A percentile compares a stretch with the other conserved stretches of the same genome.
phyloP scores from a whole-genome alignment of 2,113 vertebrate species.

The Neogobius melanostomus region DNA sequence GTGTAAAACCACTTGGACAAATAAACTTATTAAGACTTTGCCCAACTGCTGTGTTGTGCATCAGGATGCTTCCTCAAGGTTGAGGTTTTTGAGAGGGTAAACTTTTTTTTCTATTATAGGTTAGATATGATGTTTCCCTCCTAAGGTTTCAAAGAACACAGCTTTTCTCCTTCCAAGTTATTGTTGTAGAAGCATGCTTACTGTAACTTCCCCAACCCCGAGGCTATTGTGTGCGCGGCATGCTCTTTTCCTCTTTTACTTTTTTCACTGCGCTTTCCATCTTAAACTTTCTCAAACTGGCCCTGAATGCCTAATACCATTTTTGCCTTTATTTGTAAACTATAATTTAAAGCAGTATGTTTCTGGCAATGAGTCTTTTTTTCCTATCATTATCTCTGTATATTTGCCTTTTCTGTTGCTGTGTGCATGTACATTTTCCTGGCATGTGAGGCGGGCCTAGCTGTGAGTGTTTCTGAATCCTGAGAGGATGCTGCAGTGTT shows the following conservation, averaged over 20 bases:
- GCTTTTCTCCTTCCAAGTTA: conserved; percentile 7
- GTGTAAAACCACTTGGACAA: conserved; percentile 82
- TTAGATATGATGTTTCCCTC: not conserved
- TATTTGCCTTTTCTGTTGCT: not conserved
- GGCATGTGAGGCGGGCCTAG: conserved; percentile 68
- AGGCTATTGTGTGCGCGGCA: not conserved
- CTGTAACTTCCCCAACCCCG: not conserved
- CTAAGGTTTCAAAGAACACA: not conserved
- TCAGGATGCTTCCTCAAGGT: conserved; percentile 84
- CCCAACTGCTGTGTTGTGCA: conserved; percentile 83
- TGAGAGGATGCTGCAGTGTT: conserved; percentile 81
- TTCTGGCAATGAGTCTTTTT: not conserved
- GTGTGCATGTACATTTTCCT: conserved; percentile 32
- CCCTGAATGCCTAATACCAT: not conserved
- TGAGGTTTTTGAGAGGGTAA: conserved; percentile 50
- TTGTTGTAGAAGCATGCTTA: not conserved
- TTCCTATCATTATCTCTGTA: not conserved
- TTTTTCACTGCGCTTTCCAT: not conserved
- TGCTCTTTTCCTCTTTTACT: not conserved
- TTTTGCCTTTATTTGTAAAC: not conserved
- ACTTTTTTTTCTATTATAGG: not conserved
- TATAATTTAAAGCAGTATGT: not conserved
- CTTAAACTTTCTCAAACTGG: not conserved
- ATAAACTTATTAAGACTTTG: conserved; percentile 73
- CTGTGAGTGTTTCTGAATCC: conserved; percentile 68